Evolutionary conservation across 2,797 vertebrate genomes (phyloP).

Genomic region (Syndactyla subalaris): DNA sequence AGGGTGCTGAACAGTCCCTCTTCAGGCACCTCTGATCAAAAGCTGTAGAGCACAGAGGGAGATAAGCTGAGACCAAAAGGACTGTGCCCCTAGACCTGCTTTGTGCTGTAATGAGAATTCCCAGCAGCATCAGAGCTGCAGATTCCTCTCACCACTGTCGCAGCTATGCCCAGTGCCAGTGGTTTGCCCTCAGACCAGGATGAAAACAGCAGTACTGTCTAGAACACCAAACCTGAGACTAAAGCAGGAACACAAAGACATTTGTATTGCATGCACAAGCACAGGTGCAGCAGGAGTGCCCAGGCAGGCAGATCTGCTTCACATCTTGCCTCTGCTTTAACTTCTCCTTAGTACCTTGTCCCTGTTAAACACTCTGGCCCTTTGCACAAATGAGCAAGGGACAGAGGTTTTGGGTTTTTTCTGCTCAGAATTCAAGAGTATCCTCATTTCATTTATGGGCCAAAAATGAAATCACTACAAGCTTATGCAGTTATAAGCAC

Average conservation of each 20-base stretch:
- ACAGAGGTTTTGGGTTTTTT: fast-evolving
- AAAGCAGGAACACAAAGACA: neutral
- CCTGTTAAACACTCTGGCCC: neutral
- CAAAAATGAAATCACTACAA: neutral
- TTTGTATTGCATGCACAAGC: fast-evolving
- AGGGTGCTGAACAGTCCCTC: neutral
- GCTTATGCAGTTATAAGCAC: neutral
- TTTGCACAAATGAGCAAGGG: neutral
- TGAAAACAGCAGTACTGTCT: neutral
- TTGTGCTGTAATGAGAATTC: neutral
- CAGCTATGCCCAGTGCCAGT: fast-evolving
- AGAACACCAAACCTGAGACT: neutral
- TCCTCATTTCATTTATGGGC: neutral
- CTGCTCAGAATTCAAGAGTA: neutral
- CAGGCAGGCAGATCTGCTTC: neutral
- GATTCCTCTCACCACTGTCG: neutral
- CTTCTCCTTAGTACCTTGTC: neutral
- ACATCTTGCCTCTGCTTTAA: neutral
- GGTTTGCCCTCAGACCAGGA: neutral
- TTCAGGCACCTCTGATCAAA: neutral
- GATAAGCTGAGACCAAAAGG: neutral
- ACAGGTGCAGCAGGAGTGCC: neutral
- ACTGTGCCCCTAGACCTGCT: neutral
- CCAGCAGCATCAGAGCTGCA: neutral
- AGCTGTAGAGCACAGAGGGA: neutral